Evolutionary conservation across 2,888 invertebrate species (phyloP).

Genomic region (Pollenia angustigena): DNA sequence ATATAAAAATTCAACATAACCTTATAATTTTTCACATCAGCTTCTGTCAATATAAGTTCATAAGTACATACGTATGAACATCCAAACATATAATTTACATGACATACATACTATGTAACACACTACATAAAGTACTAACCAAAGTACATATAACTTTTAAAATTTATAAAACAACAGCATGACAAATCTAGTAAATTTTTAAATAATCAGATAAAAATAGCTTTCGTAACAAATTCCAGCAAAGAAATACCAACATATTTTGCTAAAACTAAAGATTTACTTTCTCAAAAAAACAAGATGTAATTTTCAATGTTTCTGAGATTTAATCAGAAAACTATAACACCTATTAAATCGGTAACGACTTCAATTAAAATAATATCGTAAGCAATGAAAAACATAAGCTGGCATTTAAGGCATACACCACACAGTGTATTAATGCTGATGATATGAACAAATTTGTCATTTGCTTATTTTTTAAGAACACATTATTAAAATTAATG

Average conservation of each 20-base stretch:
- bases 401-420: slow-evolving; percentile 6
- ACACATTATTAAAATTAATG: slow-evolving; percentile 28
- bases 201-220: no score
- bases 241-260: no score
- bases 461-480: slow-evolving; percentile 39
- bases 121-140: neutral
- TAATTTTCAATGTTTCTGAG: neutral
- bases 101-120: slow-evolving; percentile 28
- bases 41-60: no score
- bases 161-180: no score
- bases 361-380: slow-evolving; percentile 1
- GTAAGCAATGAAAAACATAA: neutral
- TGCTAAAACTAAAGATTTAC: no score
- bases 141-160: neutral
- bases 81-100: slow-evolving; percentile 4
- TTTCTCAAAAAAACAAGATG: neutral
- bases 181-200: no score
- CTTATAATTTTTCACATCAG: no score
- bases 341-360: neutral
- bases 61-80: neutral
- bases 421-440: neutral
- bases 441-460: slow-evolving; percentile 39
- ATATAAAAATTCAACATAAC: neutral
- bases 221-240: no score
- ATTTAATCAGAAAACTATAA: neutral